These are phyloP conservation scores for Oreonectes daqikongensis DNA, from an alignment of 2,797 vertebrate species.

Conservation along the genomic window DNA sequence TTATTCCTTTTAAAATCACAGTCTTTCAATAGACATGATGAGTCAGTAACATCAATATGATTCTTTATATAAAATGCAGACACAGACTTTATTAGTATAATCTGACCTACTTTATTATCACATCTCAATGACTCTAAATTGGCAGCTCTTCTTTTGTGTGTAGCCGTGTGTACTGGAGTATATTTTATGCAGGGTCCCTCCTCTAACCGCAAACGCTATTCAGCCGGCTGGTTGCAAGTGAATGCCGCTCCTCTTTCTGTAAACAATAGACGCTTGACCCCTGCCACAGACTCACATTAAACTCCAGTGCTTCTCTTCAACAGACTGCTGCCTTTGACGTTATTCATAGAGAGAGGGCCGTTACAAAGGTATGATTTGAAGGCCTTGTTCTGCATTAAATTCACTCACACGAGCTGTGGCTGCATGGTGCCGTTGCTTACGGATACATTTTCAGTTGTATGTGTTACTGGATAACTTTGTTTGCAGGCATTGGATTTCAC, in stretches of 20 bases:
- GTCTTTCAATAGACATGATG: constrained; percentile 29
- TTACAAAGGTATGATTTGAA: constrained; percentile 55
- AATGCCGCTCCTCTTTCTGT: constrained; percentile 63
- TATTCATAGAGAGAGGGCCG: constrained; percentile 66
- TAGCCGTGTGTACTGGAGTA: constrained; percentile 45
- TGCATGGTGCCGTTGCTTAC: constrained; percentile 8
- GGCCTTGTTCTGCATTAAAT: constrained; percentile 54
- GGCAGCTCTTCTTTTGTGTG: constrained; percentile 34
- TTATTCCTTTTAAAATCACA: constrained; percentile 17
- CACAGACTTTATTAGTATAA: constrained; percentile 51
- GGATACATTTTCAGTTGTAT: neutral
- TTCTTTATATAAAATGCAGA: constrained; percentile 19
- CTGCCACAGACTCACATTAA: constrained; percentile 65
- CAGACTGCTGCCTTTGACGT: constrained; percentile 60
- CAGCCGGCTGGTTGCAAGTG: constrained; percentile 56
- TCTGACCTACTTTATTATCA: constrained; percentile 48
- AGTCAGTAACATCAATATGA: constrained; percentile 25
- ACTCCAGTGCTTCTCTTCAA: constrained; percentile 65
- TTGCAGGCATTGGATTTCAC: neutral
- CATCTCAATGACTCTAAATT: constrained; percentile 50
- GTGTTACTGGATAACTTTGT: neutral
- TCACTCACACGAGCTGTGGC: constrained; percentile 30
- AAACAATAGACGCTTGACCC: constrained; percentile 76
- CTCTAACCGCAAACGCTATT: constrained; percentile 56
- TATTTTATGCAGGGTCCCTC: constrained; percentile 50